Base-by-base conservation (phyloP, 2,113 vertebrate genomes). In the Cercopithecus mona region DNA sequence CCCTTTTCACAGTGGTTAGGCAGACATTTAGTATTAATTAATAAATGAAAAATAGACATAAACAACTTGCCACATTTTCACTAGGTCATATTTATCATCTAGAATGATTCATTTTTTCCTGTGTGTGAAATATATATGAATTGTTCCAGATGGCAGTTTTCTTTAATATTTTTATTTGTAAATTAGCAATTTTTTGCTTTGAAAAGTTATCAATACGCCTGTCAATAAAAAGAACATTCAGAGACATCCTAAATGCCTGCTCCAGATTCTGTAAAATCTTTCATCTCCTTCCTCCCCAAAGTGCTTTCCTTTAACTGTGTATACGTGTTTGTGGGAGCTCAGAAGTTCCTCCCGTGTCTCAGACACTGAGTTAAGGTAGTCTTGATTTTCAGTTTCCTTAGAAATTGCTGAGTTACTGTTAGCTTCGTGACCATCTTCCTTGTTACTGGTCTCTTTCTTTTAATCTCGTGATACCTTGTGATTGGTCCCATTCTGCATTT, bases 161-260 rank as follows among this genome's bases (percentile, higher is more conserved):
- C 66, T 68, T 92, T 96, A 93, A 59, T 80, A 59, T 72, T 91
- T 94, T 81, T 25, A 50, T 66, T 87, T 91, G 72, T 95, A 55
- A 97, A 93, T 88, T 48, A 78, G 85, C 75, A 78, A 10, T 13
- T 72, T 85, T 75, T 87, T 94, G 38, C 87, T 97, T 79, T 97
- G 85, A 84, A 92, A 97, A 97, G 57, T 22, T 76, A 40, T 55
- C 66, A 64, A 2, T 64, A 25, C 92, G 55, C 40, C 52, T 90
- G 6, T 70, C 32, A 50, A 48, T 78, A 72, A 88, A 94, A 88
- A 89, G 76, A 92, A 80, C 48, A 80, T 79, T 50, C 17, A 48
- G 45, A 75, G 27, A 32, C 61, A 11, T 80, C 91, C 79, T 85
- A 48, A 94, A 86, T 81, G 50, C 38, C 48, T 83, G n/a, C 43